Conservation (phyloP, 2,888 invertebrate species). For the Mimas tiliae region DNA sequence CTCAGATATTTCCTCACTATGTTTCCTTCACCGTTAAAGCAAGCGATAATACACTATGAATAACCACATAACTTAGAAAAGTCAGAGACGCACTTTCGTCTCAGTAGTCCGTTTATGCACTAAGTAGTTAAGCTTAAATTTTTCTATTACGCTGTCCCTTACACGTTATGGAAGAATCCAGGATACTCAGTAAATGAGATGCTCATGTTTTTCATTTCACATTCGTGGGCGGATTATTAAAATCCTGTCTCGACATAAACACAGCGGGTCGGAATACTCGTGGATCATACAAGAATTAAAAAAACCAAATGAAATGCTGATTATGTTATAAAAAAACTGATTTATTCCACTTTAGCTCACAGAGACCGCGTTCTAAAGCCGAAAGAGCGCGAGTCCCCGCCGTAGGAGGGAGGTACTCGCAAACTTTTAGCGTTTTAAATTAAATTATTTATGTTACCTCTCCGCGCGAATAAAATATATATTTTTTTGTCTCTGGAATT, state of each 20-base stretch:
- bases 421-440: conserved; percentile 59
- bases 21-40: too few relatives aligned
- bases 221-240: conserved; percentile 23
- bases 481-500: conserved; percentile 73
- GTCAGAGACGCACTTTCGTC: too few relatives aligned
- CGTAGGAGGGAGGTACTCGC: conserved; percentile 29
- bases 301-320: conserved; percentile 40
- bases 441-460: conserved; percentile 67
- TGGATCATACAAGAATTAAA: conserved; percentile 28
- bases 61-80: too few relatives aligned
- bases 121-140: too few relatives aligned
- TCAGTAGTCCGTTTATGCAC: background rate
- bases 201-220: conserved; percentile 27
- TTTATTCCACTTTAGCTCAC: conserved; percentile 48
- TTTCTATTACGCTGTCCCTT: too few relatives aligned
- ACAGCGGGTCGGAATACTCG: conserved; percentile 18
- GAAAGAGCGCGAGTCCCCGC: conserved; percentile 29
- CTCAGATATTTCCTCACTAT: too few relatives aligned
- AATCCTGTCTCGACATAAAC: conserved; percentile 23
- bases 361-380: conserved; percentile 41
- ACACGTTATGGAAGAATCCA: too few relatives aligned
- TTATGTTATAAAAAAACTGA: conserved; percentile 49
- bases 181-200: conserved; percentile 9
- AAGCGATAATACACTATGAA: too few relatives aligned
- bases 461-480: conserved; percentile 60